Evolutionary conservation across 2,113 vertebrate species (phyloP).

Genomic region (Rhombomys opimus): DNA sequence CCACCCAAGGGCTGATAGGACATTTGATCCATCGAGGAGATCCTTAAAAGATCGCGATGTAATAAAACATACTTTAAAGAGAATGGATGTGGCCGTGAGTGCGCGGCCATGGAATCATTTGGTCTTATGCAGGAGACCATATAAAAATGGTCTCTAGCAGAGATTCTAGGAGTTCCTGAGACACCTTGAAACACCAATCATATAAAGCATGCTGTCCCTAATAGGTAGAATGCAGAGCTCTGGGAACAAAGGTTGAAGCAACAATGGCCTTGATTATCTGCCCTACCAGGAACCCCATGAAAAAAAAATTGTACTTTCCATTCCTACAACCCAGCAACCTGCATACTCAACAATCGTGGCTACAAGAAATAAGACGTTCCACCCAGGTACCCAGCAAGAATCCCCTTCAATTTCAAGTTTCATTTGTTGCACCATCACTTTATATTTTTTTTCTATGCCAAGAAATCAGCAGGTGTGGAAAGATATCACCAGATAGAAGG

Average conservation of each 20-base stretch:
- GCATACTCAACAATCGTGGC: not conserved
- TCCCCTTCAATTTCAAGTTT: not conserved
- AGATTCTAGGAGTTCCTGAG: not conserved
- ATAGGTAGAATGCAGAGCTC: not conserved
- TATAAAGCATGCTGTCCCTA: not conserved
- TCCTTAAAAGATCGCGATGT: not conserved
- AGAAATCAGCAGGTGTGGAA: slow-evolving; percentile 5
- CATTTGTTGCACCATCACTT: not conserved
- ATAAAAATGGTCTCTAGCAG: not conserved
- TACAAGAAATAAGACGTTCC: not conserved
- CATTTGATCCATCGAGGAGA: not conserved
- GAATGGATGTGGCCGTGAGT: not conserved
- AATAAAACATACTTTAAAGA: not conserved
- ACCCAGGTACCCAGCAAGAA: not conserved
- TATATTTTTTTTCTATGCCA: not conserved
- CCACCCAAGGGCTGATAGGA: not conserved
- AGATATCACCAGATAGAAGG: not conserved
- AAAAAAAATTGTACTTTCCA: not conserved
- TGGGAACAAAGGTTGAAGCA: not conserved
- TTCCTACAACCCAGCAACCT: not conserved
- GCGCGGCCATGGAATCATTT: not conserved
- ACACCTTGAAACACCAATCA: not conserved
- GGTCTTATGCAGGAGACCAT: not conserved
- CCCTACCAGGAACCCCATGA: not conserved
- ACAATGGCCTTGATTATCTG: not conserved